Evolutionary conservation across 2,113 vertebrate genomes (phyloP), one percentile per base, ranked within the genome.

Genomic region (Hypocryptadius cinnamomeus): DNA sequence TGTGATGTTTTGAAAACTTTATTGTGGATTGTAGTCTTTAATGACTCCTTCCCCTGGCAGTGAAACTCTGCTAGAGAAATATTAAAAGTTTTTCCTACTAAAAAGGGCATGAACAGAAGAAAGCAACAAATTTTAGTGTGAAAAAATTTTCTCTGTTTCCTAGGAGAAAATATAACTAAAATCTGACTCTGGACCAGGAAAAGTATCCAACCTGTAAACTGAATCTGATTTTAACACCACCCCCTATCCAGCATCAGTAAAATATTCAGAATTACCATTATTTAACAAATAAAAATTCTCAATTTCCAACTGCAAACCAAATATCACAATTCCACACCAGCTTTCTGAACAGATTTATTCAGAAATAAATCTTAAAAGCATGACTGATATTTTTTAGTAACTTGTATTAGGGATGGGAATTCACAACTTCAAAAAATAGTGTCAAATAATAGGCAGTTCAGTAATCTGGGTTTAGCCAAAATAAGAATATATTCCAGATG

Each of bases 21-120:
- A 13, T 18, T 2, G 0, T n/a, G 35, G 37, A 16, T 28, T 57
- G 3, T 1, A n/a, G 4, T 35, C 51, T 14, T 24, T 28, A 35
- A 40, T 16, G 31, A 40, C 8, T 10, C 33, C 33, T 71, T 51
- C 27, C 23, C 30, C 30, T 57, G 4, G 39, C 53, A 73, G 11
- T 6, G 16, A 64, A 51, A 20, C 15, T 76, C 48, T 66, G 22
- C 7, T 15, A 37, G 30, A 64, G 45, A 35, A 83, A 57, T 5
- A 69, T 5, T 33, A 13, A 22, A 27, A 1, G 0, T 4, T 37
- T 61, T 45, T 59, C 44, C 64, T 47, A 5, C 37, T 40, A 15
- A 44, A 68, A 65, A 4, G 21, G 37, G 10, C 28, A 22, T 31
- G 27, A 11, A 27, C 2, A 82, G 33, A 71, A 40, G 42, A 15